phyloP scores from a whole-genome alignment of 2,113 vertebrate genomes.

The Holacanthus passer region DNA sequence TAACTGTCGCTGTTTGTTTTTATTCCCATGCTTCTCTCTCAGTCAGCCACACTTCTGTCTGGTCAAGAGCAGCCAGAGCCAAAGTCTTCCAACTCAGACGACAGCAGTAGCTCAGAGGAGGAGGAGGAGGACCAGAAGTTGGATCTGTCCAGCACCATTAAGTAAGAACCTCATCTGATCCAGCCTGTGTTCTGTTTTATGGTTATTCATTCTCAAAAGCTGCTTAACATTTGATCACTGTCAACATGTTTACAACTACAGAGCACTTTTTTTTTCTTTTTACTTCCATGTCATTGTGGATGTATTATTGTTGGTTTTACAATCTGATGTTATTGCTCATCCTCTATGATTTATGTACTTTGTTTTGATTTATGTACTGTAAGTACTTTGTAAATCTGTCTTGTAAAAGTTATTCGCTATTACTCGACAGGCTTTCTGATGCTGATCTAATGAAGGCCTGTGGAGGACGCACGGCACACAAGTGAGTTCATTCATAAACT shows the following conservation, averaged over 20 bases:
- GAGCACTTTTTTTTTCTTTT: too few relatives aligned
- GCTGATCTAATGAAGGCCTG: conserved; percentile 89
- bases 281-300: too few relatives aligned
- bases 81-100: conserved; percentile 47
- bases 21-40: background rate
- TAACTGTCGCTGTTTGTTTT: background rate
- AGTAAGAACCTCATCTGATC: conserved; percentile 70
- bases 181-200: background rate
- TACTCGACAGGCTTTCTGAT: conserved; percentile 87
- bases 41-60: conserved; percentile 89
- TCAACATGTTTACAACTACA: background rate
- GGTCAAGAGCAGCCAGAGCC: conserved; percentile 79
- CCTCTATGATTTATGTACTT: too few relatives aligned
- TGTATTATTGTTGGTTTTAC: background rate
- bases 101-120: conserved; percentile 82
- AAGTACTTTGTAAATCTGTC: background rate
- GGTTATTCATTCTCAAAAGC: background rate
- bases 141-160: conserved; percentile 86
- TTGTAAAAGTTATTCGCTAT: background rate
- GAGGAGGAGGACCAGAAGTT: conserved; percentile 88
- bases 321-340: background rate
- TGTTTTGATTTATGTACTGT: background rate
- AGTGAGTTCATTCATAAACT: conserved; percentile 82
- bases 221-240: background rate
- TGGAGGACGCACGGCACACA: conserved; percentile 94